These are phyloP conservation scores for Pipistrellus pipistrellus DNA, from an alignment of 2,797 vertebrate species.

Conservation along the genomic window DNA sequence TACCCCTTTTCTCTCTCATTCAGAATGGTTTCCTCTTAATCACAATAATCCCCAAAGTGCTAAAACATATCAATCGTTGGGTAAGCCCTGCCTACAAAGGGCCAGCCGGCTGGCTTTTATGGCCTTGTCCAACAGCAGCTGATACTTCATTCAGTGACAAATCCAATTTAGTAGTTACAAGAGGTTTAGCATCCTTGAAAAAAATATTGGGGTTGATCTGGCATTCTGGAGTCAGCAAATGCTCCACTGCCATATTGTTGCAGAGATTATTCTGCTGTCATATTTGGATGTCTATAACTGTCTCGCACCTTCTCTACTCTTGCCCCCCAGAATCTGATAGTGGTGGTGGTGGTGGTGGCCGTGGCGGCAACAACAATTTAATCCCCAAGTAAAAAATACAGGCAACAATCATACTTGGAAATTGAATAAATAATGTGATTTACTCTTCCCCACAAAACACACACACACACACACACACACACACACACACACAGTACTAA, in stretches of 20 bases:
- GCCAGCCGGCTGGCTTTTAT: conserved; percentile 91
- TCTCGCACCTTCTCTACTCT: neutral
- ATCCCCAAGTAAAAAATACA: conserved; percentile 42
- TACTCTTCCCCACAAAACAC: too few relatives aligned
- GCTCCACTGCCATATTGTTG: conserved; percentile 85
- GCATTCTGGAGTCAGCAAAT: conserved; percentile 88
- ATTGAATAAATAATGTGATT: conserved; percentile 72
- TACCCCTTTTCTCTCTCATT: conserved; percentile 89
- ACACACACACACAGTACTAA: neutral
- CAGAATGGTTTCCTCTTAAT: conserved; percentile 92
- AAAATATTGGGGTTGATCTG: conserved; percentile 90
- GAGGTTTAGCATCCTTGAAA: conserved; percentile 91
- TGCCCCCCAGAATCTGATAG: neutral
- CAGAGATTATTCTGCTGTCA: conserved; percentile 54
- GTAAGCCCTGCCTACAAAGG: conserved; percentile 93
- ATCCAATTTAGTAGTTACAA: conserved; percentile 95
- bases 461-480: neutral
- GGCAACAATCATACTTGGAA: neutral
- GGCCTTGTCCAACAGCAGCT: conserved; percentile 92
- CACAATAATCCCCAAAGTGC: conserved; percentile 94
- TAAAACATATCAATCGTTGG: conserved; percentile 94
- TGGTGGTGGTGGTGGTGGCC: neutral
- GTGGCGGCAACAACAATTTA: neutral
- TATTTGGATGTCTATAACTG: conserved; percentile 41
- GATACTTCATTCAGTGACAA: conserved; percentile 94